A percentile compares a stretch with the other conserved stretches of the same genome.
phyloP scores from a whole-genome alignment of 2,797 vertebrate genomes.

The Stomatorhinus walkeri region DNA sequence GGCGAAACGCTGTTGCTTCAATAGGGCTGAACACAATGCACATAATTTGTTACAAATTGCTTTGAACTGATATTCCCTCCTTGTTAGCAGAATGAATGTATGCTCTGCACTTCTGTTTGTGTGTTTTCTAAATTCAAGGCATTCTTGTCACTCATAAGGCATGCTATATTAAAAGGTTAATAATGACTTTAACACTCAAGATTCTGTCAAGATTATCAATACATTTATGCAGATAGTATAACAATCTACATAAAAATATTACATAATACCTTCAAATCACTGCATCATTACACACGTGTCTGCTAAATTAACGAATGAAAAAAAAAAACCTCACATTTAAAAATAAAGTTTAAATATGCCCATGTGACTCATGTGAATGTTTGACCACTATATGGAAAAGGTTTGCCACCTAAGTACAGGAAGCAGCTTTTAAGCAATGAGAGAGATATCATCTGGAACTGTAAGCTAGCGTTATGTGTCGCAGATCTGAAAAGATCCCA shows the following conservation, averaged over 20 bases:
- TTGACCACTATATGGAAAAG: background rate
- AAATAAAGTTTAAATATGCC: background rate
- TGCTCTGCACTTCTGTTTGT: background rate
- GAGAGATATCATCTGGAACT: constrained; percentile 8
- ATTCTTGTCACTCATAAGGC: background rate
- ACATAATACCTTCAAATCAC: background rate
- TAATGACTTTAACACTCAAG: background rate
- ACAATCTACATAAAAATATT: background rate
- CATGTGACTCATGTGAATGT: background rate
- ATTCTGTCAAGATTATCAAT: background rate
- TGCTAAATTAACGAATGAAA: background rate
- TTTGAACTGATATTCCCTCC: background rate
- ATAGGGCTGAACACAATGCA: constrained; percentile 3
- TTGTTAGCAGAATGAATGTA: background rate
- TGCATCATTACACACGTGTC: background rate
- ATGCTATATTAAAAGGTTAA: too few species aligned
- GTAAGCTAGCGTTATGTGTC: background rate
- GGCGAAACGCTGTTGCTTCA: constrained; percentile 20
- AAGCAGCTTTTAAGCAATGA: background rate
- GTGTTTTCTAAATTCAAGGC: background rate
- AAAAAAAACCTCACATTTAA: background rate
- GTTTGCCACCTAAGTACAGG: background rate
- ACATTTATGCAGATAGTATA: background rate
- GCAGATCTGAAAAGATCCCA: background rate
- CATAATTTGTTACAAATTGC: background rate